Base-by-base conservation (phyloP, 2,888 invertebrate genomes). In the Drosophila recens region DNA sequence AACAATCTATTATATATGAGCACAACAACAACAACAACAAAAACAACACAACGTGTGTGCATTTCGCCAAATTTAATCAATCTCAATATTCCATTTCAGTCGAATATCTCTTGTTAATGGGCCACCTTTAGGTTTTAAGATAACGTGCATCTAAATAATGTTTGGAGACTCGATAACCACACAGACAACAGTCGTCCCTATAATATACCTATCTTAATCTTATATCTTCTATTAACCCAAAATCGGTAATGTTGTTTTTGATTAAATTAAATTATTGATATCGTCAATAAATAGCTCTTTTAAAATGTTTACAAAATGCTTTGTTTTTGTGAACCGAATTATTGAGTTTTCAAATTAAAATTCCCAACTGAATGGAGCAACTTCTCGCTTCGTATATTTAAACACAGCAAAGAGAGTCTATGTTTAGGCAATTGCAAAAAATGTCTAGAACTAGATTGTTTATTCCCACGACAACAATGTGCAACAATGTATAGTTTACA, bases 1-100 rank as follows among this genome's bases (percentile, higher is more conserved):
- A 72, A 52, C 38, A 38, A 61, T 57, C 23, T 34, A 52, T 49
- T 49, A 45, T 59, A 11, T 36, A 64, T 71, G 40, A 51, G 17
- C 40, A 15, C 38, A 27, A 17, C 27, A 20, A 13, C 23, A 33
- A 23, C 34, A 17, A 45, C 15, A 51, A 5, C 30, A n/a, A 17
- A 43, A 10, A 30, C 36, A 15, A 27, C 27, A 27, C 27, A 27
- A 27, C 27, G 6, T 34, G 17, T 23, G n/a, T 56, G 17, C 23
- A 10, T 36, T 34, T 51, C 13, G 5, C 1, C 20, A 40, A 40
- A 15, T 40, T 15, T 9, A 58, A 57, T 57, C 45, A 38, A 38
- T 36, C 27, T 27, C 48, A 27, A 40, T 53, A 38, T 23, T 10
- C 40, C 15, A 23, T 38, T 10, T 27, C 27, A 36, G 10, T 27